A percentile compares a stretch with the other conserved stretches of the same genome.
Conservation (phyloP, 1,140 invertebrate species). For the Caenorhabditis tropicalis region DNA sequence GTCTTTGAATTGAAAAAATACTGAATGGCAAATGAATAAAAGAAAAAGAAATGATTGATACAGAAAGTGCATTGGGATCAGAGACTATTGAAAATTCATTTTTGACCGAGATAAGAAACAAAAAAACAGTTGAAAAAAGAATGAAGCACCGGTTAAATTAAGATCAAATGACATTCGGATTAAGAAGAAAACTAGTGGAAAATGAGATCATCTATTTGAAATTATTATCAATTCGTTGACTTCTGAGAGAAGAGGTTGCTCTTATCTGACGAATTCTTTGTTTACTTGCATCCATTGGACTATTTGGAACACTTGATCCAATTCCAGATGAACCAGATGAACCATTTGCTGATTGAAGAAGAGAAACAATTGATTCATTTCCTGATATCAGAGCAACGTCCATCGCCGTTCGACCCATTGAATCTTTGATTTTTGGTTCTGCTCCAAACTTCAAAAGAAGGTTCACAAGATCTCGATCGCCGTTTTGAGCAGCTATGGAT, state of each 20-base stretch:
- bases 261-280: neutral
- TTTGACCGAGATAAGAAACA: neutral
- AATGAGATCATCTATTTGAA: neutral
- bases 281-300: slow-evolving; percentile 21
- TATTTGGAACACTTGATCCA: neutral
- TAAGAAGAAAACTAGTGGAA: neutral
- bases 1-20: too few relatives aligned
- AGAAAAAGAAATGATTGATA: neutral
- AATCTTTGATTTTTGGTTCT: slow-evolving; percentile 54
- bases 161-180: neutral
- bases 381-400: slow-evolving; percentile 54
- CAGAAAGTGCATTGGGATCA: slow-evolving; percentile 20
- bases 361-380: slow-evolving; percentile 46
- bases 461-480: slow-evolving; percentile 54
- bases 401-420: slow-evolving; percentile 51
- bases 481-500: slow-evolving; percentile 54
- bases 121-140: neutral
- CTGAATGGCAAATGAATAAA: neutral
- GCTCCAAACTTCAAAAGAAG: slow-evolving; percentile 55
- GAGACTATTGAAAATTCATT: neutral
- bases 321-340: slow-evolving; percentile 34
- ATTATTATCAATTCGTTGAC: slow-evolving; percentile 16
- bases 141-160: neutral
- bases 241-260: slow-evolving; percentile 17
- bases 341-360: slow-evolving; percentile 35